Percentiles rank a stretch among this genome's conserved stretches.
phyloP scores from a whole-genome alignment of 2,797 vertebrate species.

The Diglossa cyanea region DNA sequence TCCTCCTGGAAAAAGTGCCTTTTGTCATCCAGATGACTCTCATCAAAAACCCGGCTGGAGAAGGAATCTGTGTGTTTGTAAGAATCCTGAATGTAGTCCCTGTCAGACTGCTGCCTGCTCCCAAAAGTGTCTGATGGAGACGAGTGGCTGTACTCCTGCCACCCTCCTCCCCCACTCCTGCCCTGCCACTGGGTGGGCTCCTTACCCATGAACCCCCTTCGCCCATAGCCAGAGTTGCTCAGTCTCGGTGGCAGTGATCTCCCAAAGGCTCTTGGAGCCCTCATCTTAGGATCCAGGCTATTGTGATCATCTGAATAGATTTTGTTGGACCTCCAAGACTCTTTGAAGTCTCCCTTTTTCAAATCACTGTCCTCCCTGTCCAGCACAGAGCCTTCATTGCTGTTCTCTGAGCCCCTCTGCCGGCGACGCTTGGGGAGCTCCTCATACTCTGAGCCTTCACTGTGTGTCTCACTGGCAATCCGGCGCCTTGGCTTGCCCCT shows the following conservation, averaged over 20 bases:
- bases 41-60: constrained; percentile 84
- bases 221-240: constrained; percentile 84
- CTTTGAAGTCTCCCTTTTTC: constrained; percentile 84
- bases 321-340: constrained; percentile 94
- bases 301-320: constrained; percentile 86
- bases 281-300: constrained; percentile 77
- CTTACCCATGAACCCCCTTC: constrained; percentile 80
- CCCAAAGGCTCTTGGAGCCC: constrained; percentile 81
- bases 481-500: constrained; percentile 88
- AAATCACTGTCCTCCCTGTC: constrained; percentile 77
- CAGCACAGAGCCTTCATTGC: constrained; percentile 67
- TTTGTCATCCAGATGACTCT: constrained; percentile 81
- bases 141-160: constrained; percentile 86
- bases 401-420: constrained; percentile 86
- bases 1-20: constrained; percentile 77
- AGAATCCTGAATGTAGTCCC: constrained; percentile 82
- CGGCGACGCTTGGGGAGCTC: constrained; percentile 95
- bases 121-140: constrained; percentile 79
- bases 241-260: constrained; percentile 89
- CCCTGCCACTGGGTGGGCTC: constrained; percentile 88
- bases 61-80: constrained; percentile 82
- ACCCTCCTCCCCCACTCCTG: constrained; percentile 71
- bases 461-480: constrained; percentile 94
- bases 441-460: constrained; percentile 94
- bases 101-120: constrained; percentile 78